Percentiles rank a stretch among this genome's conserved stretches.
These are phyloP conservation scores for Zaprionus nigranus DNA, from an alignment of 1,140 invertebrate species.

Conservation along the genomic window DNA sequence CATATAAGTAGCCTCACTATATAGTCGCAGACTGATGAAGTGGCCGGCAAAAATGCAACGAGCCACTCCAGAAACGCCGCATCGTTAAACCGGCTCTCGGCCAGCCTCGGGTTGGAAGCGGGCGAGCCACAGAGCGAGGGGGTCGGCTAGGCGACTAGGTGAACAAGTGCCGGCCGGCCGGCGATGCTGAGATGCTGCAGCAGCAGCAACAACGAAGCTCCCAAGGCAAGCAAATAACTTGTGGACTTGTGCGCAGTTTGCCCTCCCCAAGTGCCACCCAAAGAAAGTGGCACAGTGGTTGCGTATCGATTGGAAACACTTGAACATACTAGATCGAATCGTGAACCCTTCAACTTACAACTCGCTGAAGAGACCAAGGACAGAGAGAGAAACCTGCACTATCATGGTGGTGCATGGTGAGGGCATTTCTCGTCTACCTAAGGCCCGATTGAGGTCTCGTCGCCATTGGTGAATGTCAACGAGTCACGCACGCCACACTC, in stretches of 20 bases:
- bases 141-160: slow-evolving; percentile 28
- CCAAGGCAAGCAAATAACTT: slow-evolving; percentile 35
- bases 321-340: slow-evolving; percentile 41
- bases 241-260: slow-evolving; percentile 30
- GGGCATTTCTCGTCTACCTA: slow-evolving; percentile 50
- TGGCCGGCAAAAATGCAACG: slow-evolving; percentile 64
- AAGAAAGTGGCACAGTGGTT: slow-evolving; percentile 64
- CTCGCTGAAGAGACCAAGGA: not conserved
- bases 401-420: slow-evolving; percentile 56
- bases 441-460: slow-evolving; percentile 28
- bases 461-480: slow-evolving; percentile 60
- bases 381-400: slow-evolving; percentile 51
- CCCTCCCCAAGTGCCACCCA: slow-evolving; percentile 30
- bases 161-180: slow-evolving; percentile 50
- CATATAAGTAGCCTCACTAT: slow-evolving; percentile 19
- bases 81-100: slow-evolving; percentile 63
- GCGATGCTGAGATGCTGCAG: slow-evolving; percentile 15
- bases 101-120: slow-evolving; percentile 21
- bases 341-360: slow-evolving; percentile 49
- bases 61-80: slow-evolving; percentile 57
- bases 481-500: slow-evolving; percentile 54
- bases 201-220: slow-evolving; percentile 2
- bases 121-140: not conserved
- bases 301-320: slow-evolving; percentile 42
- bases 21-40: slow-evolving; percentile 47